These are phyloP conservation scores for Drosophila varians DNA, from an alignment of 1,140 invertebrate genomes.

Conservation along the genomic window DNA sequence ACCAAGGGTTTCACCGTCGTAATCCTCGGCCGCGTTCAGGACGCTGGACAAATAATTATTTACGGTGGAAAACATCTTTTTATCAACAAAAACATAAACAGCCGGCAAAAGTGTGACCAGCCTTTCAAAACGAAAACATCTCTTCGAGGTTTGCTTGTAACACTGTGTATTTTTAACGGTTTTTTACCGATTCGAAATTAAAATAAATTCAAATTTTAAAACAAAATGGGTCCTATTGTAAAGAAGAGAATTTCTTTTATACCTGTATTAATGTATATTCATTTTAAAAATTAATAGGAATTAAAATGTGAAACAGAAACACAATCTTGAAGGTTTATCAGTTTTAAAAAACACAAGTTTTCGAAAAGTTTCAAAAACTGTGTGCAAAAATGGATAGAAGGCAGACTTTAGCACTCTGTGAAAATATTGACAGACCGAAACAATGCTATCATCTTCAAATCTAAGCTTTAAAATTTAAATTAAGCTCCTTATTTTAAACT, in stretches of 20 bases:
- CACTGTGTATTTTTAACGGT: neutral
- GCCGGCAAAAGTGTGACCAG: constrained; percentile 17
- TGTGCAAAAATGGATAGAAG: too few relatives aligned
- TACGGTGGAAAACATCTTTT: constrained; percentile 74
- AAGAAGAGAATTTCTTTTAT: too few relatives aligned
- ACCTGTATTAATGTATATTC: too few relatives aligned
- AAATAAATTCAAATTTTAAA: neutral
- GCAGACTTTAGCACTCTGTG: neutral
- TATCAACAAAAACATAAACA: constrained; percentile 3
- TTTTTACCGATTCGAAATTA: neutral
- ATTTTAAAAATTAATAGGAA: neutral
- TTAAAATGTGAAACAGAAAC: neutral
- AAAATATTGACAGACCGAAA: neutral
- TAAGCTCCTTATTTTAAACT: neutral
- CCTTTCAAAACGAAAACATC: neutral
- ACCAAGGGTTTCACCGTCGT: constrained; percentile 83
- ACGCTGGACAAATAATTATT: constrained; percentile 74
- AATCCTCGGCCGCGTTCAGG: constrained; percentile 58
- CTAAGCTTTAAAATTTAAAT: neutral
- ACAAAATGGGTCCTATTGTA: too few relatives aligned
- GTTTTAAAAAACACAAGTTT: neutral
- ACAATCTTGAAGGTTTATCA: too few relatives aligned
- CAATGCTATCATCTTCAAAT: neutral
- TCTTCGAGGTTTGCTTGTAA: neutral
- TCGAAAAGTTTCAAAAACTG: too few relatives aligned